A percentile compares a stretch with the other conserved stretches of the same genome.
These are phyloP conservation scores for Eriosoma lanigerum DNA, from an alignment of 1,140 invertebrate genomes.

Conservation along the genomic window DNA sequence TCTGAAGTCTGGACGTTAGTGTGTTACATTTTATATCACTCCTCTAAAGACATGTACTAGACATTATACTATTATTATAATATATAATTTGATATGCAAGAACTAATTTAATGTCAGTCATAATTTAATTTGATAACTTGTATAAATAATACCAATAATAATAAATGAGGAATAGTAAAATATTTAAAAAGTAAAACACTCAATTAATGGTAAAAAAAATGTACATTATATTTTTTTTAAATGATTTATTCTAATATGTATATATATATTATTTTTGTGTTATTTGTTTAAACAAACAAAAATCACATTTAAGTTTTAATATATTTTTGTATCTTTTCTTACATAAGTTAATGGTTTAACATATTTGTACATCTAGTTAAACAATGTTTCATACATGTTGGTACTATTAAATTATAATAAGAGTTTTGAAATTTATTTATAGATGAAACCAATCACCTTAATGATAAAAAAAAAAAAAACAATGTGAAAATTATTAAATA, in stretches of 20 bases:
- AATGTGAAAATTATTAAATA: conserved; percentile 29
- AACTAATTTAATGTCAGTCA: too few species aligned
- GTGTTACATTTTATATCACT: too few species aligned
- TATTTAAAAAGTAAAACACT: not conserved
- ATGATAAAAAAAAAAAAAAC: conserved; percentile 35
- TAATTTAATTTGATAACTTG: too few species aligned
- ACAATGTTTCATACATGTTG: conserved; percentile 30
- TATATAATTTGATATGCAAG: too few species aligned
- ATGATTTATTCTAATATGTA: conserved; percentile 35
- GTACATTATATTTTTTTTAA: conserved; percentile 48
- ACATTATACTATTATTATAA: too few species aligned
- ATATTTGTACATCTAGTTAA: conserved; percentile 31
- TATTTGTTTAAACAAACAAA: conserved; percentile 47
- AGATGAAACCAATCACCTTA: conserved; percentile 49
- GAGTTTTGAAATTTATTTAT: conserved; percentile 42
- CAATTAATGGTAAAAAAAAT: conserved; percentile 47
- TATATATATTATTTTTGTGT: conserved; percentile 22
- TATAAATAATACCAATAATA: too few species aligned
- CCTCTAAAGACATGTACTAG: too few species aligned
- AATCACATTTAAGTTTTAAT: conserved; percentile 31
- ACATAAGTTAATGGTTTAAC: conserved; percentile 40
- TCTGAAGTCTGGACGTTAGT: too few species aligned
- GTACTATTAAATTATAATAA: conserved; percentile 3
- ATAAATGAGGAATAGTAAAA: not conserved
- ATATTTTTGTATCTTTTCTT: conserved; percentile 40